These are phyloP conservation scores for Ostrea denselamellosa DNA, from an alignment of 1,140 invertebrate genomes.

Conservation along the genomic window DNA sequence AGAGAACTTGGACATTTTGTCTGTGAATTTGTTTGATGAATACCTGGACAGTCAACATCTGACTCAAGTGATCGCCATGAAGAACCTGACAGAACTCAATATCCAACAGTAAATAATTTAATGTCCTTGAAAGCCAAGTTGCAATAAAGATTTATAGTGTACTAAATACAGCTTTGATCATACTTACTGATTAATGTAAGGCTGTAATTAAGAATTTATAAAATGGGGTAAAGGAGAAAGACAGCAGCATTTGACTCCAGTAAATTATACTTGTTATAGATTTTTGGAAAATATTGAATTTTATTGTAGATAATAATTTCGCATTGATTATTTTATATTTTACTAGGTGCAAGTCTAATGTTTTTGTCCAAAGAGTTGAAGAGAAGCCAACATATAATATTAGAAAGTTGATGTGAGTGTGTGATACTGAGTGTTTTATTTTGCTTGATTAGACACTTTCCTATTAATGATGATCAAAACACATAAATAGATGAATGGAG, in stretches of 20 bases:
- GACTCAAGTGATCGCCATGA: conserved; percentile 2
- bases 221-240: too few species aligned
- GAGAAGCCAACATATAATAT: conserved; percentile 14
- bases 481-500: not conserved
- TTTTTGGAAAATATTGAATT: too few species aligned
- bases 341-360: not conserved
- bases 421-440: not conserved
- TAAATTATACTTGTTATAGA: too few species aligned
- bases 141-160: too few species aligned
- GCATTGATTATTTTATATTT: not conserved
- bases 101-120: not conserved
- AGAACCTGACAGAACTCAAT: not conserved
- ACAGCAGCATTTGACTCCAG: too few species aligned
- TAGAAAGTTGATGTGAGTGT: not conserved
- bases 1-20: not conserved
- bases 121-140: too few species aligned
- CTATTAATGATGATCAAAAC: not conserved
- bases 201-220: too few species aligned
- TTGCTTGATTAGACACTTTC: not conserved
- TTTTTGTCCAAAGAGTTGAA: conserved; percentile 11
- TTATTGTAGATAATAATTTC: too few species aligned
- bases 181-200: too few species aligned
- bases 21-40: not conserved
- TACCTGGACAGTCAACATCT: not conserved
- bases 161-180: too few species aligned